Evolutionary conservation across 1,140 invertebrate genomes (phyloP).

Genomic region (Drosophila arizonae): DNA sequence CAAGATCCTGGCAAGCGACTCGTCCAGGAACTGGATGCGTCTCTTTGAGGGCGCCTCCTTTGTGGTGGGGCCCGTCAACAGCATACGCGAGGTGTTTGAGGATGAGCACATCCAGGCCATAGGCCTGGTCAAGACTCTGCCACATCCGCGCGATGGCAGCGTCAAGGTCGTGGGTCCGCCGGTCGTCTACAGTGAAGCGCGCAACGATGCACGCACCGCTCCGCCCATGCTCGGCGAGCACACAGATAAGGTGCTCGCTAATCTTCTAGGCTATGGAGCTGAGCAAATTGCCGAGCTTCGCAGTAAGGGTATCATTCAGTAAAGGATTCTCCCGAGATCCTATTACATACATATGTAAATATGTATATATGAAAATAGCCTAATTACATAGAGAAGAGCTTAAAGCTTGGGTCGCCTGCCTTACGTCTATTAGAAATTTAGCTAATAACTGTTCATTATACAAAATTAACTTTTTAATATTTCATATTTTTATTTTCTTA

Average conservation of each 20-base stretch:
- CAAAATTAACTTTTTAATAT: no score
- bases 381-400: background rate
- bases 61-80: conserved; percentile 95
- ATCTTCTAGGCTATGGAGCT: conserved; percentile 87
- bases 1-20: conserved; percentile 86
- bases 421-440: no score
- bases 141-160: conserved; percentile 88
- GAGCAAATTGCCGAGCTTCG: conserved; percentile 46
- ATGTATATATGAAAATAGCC: background rate
- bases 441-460: no score
- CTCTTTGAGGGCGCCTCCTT: conserved; percentile 90
- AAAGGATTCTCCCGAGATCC: no score
- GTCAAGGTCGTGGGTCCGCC: conserved; percentile 94
- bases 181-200: conserved; percentile 89
- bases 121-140: conserved; percentile 89
- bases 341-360: no score
- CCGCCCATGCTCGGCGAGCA: conserved; percentile 95
- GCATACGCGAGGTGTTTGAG: conserved; percentile 91
- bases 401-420: no score
- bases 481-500: no score
- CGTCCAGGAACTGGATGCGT: conserved; percentile 90
- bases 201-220: conserved; percentile 88
- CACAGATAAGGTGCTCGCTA: conserved; percentile 89
- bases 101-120: conserved; percentile 93
- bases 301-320: conserved; percentile 60